Evolutionary conservation across 2,888 invertebrate species (phyloP).

Genomic region (Dyspetes luteomarginatus): DNA sequence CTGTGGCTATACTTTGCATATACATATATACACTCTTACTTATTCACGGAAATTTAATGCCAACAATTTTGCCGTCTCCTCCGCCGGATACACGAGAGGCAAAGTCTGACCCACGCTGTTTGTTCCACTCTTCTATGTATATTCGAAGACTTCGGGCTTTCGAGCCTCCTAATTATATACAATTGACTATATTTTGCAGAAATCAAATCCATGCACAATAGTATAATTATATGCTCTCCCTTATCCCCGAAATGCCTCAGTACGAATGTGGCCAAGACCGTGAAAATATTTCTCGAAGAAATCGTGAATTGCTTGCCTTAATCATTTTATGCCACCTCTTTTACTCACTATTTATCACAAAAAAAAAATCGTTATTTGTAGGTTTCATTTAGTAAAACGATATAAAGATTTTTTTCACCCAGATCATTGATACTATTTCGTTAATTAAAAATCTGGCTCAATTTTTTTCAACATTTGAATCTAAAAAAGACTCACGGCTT

Average conservation of each 20-base stretch:
- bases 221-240: background rate
- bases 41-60: constrained; percentile 59
- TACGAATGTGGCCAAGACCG: background rate
- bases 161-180: background rate
- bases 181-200: background rate
- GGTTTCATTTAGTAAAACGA: too few species aligned
- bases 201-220: constrained; percentile 10
- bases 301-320: background rate
- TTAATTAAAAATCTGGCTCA: too few species aligned
- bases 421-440: too few species aligned
- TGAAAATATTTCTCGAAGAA: background rate
- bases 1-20: constrained; percentile 11
- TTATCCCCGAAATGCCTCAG: background rate
- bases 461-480: too few species aligned
- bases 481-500: too few species aligned
- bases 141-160: background rate
- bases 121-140: background rate
- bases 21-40: constrained; percentile 5
- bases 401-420: too few species aligned
- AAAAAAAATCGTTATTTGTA: too few species aligned
- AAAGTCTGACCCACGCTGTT: constrained; percentile 27
- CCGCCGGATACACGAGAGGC: constrained; percentile 43
- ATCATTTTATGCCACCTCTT: too few species aligned
- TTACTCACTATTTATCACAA: too few species aligned
- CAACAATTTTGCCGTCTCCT: constrained; percentile 56